Conservation (phyloP, 1,140 invertebrate genomes). For the Bicyclus anynana region DNA sequence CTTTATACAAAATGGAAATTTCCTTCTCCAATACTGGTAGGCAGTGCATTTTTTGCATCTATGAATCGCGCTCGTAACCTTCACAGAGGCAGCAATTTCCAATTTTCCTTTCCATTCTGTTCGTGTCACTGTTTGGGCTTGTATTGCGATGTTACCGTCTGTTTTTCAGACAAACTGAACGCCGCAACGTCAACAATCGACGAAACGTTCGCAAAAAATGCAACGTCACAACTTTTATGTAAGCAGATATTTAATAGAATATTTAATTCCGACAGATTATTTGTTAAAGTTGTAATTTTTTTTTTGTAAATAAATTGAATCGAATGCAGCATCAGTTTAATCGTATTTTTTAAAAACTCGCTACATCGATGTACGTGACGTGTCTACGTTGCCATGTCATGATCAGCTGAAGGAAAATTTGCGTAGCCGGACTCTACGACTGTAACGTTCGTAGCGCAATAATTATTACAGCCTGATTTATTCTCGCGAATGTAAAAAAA, state of each 20-base stretch:
- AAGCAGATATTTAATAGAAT: background rate
- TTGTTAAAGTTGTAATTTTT: slow-evolving; percentile 7
- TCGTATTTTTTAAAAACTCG: slow-evolving; percentile 23
- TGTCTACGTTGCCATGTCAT: slow-evolving; percentile 23
- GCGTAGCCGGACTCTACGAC: slow-evolving; percentile 27
- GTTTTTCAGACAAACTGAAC: slow-evolving; percentile 36
- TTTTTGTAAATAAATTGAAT: slow-evolving; percentile 1
- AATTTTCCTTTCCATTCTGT: slow-evolving; percentile 5
- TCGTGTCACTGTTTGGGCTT: slow-evolving; percentile 11
- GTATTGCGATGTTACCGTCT: slow-evolving; percentile 48
- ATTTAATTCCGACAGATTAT: background rate
- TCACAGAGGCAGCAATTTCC: slow-evolving; percentile 6
- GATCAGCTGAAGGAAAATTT: slow-evolving; percentile 54
- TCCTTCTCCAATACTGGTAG: too few relatives aligned
- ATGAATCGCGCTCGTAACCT: too few relatives aligned
- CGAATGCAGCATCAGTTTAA: background rate
- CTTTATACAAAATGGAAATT: too few relatives aligned
- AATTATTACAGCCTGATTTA: background rate
- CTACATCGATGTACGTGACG: slow-evolving; percentile 41
- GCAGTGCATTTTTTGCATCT: too few relatives aligned
- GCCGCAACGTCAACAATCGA: slow-evolving; percentile 50
- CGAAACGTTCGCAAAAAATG: slow-evolving; percentile 40
- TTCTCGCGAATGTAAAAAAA: background rate
- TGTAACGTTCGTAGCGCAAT: slow-evolving; percentile 17
- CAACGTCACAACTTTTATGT: slow-evolving; percentile 19